Evolutionary conservation across 92 coral and sea anemone species (phyloP), one percentile per base, ranked within the genome.

Genomic region (Desmophyllum pertusum): DNA sequence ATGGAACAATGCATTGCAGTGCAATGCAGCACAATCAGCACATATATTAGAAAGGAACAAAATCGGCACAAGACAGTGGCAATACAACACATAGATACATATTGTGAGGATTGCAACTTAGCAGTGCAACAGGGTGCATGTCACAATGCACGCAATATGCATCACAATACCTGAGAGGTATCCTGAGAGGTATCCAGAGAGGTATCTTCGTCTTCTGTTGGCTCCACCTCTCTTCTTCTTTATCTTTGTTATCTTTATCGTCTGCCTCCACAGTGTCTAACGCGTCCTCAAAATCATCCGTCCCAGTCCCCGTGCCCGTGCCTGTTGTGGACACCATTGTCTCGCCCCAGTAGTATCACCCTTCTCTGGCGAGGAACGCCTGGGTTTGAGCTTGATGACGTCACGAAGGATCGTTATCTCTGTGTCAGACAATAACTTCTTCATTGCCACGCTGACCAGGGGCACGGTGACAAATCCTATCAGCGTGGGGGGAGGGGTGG

Each of bases 391-490:
- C 74, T 90, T 89, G 25, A 94, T 94, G 39, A 94, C 90, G 67
- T 94, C 98, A 29, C 98, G 92, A 21, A 94, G 89, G 55, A 94
- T 92, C 21, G 93, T 94, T 27, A 94, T 88, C 90, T 96, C 99
- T 27, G 95, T 94, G 85, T 96, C 99, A 5, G 98, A 86, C 78
- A 96, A 86, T 23, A 96, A 75, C 29, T 95, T 90, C 65, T 90
- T 92, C 96, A 94, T 93, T 15, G 98, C 96, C n/a, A 96, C 92
- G 70, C 95, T 95, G 61, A 90, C 97, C 46, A 96, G 84, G 29
- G 94, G 98, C 25, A 95, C 95, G 23, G 94, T 90, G 29, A 89
- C 95, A 78, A 85, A 90, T n/a, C 99, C 99, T 62, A 96, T 80
- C 43, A 88, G 85, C 5, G 92, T 83, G 0, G 96, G 95, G 41